Conservation (phyloP, 1,140 invertebrate species). For the Lineus longissimus region DNA sequence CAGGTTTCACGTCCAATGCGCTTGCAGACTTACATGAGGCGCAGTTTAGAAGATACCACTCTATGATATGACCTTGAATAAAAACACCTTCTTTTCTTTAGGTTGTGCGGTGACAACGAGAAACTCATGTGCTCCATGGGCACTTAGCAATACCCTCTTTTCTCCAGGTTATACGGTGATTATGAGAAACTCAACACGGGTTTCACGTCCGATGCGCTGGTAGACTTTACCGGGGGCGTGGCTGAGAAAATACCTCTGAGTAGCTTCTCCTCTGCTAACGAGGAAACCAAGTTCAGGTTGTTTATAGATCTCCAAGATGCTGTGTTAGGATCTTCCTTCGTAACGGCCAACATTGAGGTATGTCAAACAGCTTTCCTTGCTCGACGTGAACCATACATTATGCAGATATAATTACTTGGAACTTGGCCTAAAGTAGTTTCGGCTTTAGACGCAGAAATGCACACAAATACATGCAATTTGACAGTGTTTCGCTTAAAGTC, state of each 20-base stretch:
- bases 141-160: too few relatives aligned
- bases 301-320: constrained; percentile 35
- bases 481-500: too few relatives aligned
- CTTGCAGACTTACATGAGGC: constrained; percentile 73
- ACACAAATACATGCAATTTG: too few relatives aligned
- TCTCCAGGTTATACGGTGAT: constrained; percentile 67
- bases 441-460: too few relatives aligned
- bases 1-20: constrained; percentile 64
- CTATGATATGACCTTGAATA: too few relatives aligned
- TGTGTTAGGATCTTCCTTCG: constrained; percentile 29
- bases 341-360: constrained; percentile 35
- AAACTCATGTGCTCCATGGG: too few relatives aligned
- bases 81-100: constrained; percentile 53
- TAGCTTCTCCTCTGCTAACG: constrained; percentile 44
- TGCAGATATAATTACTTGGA: too few relatives aligned
- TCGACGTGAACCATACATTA: too few relatives aligned
- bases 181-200: constrained; percentile 66
- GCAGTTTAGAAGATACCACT: constrained; percentile 72
- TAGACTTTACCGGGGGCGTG: constrained; percentile 74
- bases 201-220: constrained; percentile 66
- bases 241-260: constrained; percentile 69
- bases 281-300: constrained; percentile 20
- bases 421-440: too few relatives aligned
- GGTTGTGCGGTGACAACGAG: constrained; percentile 73
- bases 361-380: too few relatives aligned